A percentile compares a stretch with the other conserved stretches of the same genome.
Evolutionary conservation across 2,888 invertebrate genomes (phyloP).

Genomic region (Abscondita cerata): DNA sequence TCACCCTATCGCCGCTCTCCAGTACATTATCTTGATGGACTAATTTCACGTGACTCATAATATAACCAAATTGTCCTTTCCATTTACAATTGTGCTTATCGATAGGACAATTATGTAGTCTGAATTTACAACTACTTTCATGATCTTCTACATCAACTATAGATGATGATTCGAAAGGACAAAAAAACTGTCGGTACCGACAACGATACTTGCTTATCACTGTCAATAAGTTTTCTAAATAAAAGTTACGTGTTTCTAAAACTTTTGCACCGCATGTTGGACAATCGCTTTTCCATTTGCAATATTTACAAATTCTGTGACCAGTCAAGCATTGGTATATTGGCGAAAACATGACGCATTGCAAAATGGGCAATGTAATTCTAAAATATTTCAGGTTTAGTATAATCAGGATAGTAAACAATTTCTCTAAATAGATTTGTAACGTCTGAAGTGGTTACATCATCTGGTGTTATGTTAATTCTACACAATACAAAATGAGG

Average conservation of each 20-base stretch:
- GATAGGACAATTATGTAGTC: conserved; percentile 39
- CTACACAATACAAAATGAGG: conserved; percentile 31
- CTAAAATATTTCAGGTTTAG: conserved; percentile 30
- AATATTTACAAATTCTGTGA: conserved; percentile 51
- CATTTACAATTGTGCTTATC: conserved; percentile 36
- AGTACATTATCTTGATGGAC: conserved; percentile 48
- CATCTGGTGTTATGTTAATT: conserved; percentile 24
- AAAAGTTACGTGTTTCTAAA: conserved; percentile 49
- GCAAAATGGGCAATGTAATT: conserved; percentile 53
- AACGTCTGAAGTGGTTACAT: not conserved
- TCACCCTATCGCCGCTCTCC: conserved; percentile 43
- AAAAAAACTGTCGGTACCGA: conserved; percentile 45
- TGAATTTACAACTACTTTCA: conserved; percentile 36
- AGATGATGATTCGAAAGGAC: conserved; percentile 39
- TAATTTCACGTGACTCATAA: conserved; percentile 35
- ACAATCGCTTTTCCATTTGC: conserved; percentile 46
- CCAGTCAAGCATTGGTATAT: conserved; percentile 52
- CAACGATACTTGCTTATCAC: conserved; percentile 48
- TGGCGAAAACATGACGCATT: conserved; percentile 52
- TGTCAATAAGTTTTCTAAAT: conserved; percentile 49
- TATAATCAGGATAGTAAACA: not conserved
- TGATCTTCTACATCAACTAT: conserved; percentile 35
- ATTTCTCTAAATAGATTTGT: not conserved
- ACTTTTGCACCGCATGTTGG: conserved; percentile 46
- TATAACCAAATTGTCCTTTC: conserved; percentile 31